Conservation (phyloP, 2,888 invertebrate species). For the Sussaba pulchella region DNA sequence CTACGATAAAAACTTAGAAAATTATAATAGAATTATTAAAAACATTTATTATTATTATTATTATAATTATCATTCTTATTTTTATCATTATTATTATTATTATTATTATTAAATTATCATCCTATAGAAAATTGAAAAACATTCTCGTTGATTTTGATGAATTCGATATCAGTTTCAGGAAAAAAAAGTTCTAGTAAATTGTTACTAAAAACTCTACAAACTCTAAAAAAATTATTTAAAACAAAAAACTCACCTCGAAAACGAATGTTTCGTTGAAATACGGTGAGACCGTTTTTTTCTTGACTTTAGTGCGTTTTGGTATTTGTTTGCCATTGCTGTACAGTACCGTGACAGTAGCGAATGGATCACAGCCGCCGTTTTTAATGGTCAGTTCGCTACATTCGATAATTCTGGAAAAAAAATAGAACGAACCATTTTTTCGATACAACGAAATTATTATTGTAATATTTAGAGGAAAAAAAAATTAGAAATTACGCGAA, state of each 20-base stretch:
- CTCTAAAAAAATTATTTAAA: neutral
- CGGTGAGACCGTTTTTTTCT: slow-evolving; percentile 96
- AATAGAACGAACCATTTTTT: neutral
- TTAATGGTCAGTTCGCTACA: slow-evolving; percentile 95
- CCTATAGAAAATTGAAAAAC: too few relatives aligned
- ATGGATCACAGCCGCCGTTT: slow-evolving; percentile 96
- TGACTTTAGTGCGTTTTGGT: slow-evolving; percentile 92
- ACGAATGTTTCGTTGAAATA: slow-evolving; percentile 95
- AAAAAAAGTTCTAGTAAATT: too few relatives aligned
- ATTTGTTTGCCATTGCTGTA: slow-evolving; percentile 93
- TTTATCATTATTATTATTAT: too few relatives aligned
- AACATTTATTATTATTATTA: too few relatives aligned
- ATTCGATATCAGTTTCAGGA: too few relatives aligned
- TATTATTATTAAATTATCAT: too few relatives aligned
- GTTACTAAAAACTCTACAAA: too few relatives aligned
- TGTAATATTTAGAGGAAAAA: neutral
- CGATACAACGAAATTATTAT: neutral
- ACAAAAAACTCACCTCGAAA: slow-evolving; percentile 86
- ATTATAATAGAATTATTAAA: too few relatives aligned
- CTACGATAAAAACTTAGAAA: too few relatives aligned
- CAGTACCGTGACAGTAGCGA: slow-evolving; percentile 92
- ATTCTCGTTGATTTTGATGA: too few relatives aligned
- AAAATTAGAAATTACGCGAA: too few relatives aligned
- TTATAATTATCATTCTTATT: too few relatives aligned
- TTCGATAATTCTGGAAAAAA: slow-evolving; percentile 88